Base-by-base conservation (phyloP, 1,140 invertebrate genomes). In the Drosophila littoralis region DNA sequence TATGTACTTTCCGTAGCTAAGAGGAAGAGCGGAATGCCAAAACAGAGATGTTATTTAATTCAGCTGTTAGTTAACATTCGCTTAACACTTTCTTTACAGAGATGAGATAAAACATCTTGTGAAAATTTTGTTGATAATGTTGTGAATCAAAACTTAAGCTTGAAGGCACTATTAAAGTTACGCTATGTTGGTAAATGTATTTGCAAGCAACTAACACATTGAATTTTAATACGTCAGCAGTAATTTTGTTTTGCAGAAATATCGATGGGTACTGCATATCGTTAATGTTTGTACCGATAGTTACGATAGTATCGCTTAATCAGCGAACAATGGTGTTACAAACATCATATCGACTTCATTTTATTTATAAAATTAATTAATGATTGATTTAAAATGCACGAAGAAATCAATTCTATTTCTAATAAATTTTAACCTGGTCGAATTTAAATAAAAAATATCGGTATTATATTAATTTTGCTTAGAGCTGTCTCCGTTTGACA, bases 401-500 rank as follows among this genome's bases (percentile, higher is more conserved):
- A 5, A 28, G 22, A 28, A 4, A 28, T 28, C 22, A 5, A 28
- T 28, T 28, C 22, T 28, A 3, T 28, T 28, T 28, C 22, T 28
- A 28, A 5, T 5, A 5, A 28, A 28, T 28, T 0, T 28, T 28
- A 28, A 28, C 3, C 22, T 28, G 2, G 22, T 28, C 4, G 22
- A 28, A 17, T 4, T 28, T 28, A 5, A 28, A 28, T 1, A 40
- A n/a, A 6, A 40, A n/a, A 28, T 12, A 32, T 22, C 12, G 22
- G 6, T n/a, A 36, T 22, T n/a, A 28, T 17, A 6, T 55, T 36
- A 28, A 40, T 38, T 33, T 42, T 15, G 6, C 5, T 35, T 28
- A 55, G 65, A 22, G 57, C 12, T 68, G 55, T n/a, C 59, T 54
- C 43, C 8, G n/a, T 43, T 70, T 12, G 38, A 6, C 66, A 75